Evolutionary conservation across 2,888 invertebrate species (phyloP), one percentile per base, ranked within the genome.

Genomic region (Argyresthia albistria): DNA sequence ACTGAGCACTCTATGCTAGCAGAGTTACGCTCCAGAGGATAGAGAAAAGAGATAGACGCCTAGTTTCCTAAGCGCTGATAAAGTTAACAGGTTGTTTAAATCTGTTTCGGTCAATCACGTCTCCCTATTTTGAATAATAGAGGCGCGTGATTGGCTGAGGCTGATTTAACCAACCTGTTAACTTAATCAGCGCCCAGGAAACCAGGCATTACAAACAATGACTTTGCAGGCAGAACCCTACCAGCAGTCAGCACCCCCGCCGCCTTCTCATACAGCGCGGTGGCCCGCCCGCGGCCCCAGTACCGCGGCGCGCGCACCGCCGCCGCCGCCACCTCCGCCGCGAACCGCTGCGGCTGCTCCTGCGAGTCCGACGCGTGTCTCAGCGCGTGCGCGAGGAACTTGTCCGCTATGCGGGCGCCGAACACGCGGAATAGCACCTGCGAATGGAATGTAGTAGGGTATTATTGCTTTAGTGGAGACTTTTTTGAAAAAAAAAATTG

Each of bases 331-430:
- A 95, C 89, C 77, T 97, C 97, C 0, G 95, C 91, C 0, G 94
- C 95, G 76, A 95, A 94, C 45, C 95, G 89, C 68, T 97, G 97
- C 63, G 90, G 90, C 58, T 93, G 92, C 69, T 96, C 95, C 57
- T 93, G 91, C 47, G 91, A 89, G 55, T 92, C 92, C 6, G 67
- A 70, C 0, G 94, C 92, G 56, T 95, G 82, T 12, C 84, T 81
- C 61, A 90, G 76, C 50, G 97, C 81, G 69, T 93, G 93, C 0
- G 88, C 81, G 48, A 92, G 60, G 60, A 96, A 91, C 43, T 88
- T 70, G 4, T 88, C 73, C 15, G 94, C 70, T 36, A 93, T 84
- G 0, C 81, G 73, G 59, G 91, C 91, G 15, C 95, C 96, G 79
- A 91, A 94, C 64, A 93, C 93, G 8, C 94, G 88, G 78, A 96